phyloP scores from a whole-genome alignment of 2,888 invertebrate genomes.

The Agapostemon virescens region DNA sequence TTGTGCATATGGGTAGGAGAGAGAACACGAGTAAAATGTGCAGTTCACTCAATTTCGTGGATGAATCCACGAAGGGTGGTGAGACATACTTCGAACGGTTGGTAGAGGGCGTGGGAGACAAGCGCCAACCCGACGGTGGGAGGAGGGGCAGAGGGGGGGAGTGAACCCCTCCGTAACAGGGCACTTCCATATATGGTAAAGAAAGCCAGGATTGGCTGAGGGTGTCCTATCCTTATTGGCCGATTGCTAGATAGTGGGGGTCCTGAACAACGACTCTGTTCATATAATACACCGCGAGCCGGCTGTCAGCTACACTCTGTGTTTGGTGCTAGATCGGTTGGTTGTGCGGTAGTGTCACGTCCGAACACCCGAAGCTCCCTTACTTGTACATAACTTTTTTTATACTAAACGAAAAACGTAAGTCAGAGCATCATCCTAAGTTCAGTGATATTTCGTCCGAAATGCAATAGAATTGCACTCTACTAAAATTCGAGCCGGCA shows the following conservation, averaged over 20 bases:
- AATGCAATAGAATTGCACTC: neutral
- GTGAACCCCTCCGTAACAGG: constrained; percentile 82
- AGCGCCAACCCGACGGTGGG: constrained; percentile 42
- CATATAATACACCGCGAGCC: constrained; percentile 78
- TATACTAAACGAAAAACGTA: constrained; percentile 67
- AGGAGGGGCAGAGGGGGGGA: constrained; percentile 75
- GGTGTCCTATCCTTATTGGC: constrained; percentile 78
- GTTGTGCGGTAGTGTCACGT: constrained; percentile 71
- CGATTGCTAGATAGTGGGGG: constrained; percentile 69
- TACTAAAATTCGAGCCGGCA: constrained; percentile 17
- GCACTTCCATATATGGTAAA: constrained; percentile 91
- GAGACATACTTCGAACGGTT: constrained; percentile 47
- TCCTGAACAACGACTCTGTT: constrained; percentile 70
- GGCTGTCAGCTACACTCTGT: constrained; percentile 77
- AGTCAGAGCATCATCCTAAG: constrained; percentile 52
- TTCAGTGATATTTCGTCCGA: constrained; percentile 35
- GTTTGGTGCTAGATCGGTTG: constrained; percentile 76
- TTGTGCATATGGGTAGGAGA: constrained; percentile 8
- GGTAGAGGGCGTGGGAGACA: constrained; percentile 35
- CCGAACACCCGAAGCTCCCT: constrained; percentile 63
- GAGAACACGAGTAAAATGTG: constrained; percentile 46
- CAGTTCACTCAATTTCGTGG: constrained; percentile 61
- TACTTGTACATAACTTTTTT: constrained; percentile 76
- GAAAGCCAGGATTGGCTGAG: constrained; percentile 86
- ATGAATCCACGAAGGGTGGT: constrained; percentile 61